Percentiles rank a stretch among this genome's conserved stretches.
phyloP scores from a whole-genome alignment of 2,113 vertebrate genomes.

The Etia nguti region DNA sequence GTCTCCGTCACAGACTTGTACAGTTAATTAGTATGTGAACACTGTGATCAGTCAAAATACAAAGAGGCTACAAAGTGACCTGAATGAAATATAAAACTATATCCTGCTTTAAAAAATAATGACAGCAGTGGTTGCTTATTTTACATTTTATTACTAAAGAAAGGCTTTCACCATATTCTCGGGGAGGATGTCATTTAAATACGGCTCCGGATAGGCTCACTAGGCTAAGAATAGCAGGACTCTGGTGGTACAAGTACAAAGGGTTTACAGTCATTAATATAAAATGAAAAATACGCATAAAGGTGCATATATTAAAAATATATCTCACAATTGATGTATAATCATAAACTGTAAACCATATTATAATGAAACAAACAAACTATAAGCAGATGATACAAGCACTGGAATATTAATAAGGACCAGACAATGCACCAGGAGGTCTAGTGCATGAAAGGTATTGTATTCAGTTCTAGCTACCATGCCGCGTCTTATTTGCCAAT shows the following conservation, averaged over 20 bases:
- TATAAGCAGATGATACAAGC: not conserved
- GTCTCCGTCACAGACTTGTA: not conserved
- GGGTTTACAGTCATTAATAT: not conserved
- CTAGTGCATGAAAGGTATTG: not conserved
- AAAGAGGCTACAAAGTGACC: not conserved
- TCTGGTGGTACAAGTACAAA: not conserved
- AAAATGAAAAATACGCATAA: not conserved
- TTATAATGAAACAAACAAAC: not conserved
- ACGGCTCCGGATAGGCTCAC: not conserved
- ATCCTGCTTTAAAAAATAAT: not conserved
- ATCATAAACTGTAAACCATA: not conserved
- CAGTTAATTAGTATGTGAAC: not conserved
- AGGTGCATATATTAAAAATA: not conserved
- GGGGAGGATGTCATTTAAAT: not conserved
- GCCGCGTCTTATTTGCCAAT: slow-evolving; percentile 12
- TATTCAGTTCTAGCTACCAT: not conserved
- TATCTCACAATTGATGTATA: not conserved
- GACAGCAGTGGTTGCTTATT: not conserved
- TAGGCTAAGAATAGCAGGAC: not conserved
- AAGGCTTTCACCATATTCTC: not conserved
- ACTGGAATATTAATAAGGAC: not conserved
- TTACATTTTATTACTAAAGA: not conserved
- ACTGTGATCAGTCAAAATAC: not conserved
- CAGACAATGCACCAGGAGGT: not conserved
- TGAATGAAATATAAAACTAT: not conserved